Evolutionary conservation across 2,113 vertebrate species (phyloP), one percentile per base, ranked within the genome.

Genomic region (Petromus typicus): DNA sequence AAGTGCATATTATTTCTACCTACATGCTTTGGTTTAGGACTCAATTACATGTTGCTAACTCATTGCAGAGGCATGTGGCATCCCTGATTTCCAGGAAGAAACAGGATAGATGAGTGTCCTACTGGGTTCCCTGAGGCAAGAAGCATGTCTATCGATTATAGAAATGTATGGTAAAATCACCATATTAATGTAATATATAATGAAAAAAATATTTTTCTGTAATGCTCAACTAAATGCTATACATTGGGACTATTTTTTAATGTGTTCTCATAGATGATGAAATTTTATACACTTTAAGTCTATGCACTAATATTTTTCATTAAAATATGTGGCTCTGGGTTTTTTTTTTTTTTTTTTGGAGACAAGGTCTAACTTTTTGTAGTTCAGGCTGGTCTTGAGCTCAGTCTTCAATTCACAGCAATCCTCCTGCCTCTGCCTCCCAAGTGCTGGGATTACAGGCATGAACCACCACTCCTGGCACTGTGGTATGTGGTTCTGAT

Each of bases 151-250:
- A 92, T 32, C 25, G 59, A 32, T 56, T 90, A 79, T 45, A 90
- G 27, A 93, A 84, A 69, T 64, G 8, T 40, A 81, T 89, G 75
- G 64, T 34, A 86, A 54, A 93, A 93, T 86, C 78, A 69, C 73
- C 51, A 32, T 48, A 66, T 40, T 80, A 78, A 34, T 67, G 88
- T 82, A 75, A 96, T 69, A 78, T 91, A 89, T 76, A 91, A 76
- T 94, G 32, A 93, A 90, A 95, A 71, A 51, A 71, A 20, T 54
- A 81, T 82, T 66, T 81, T 17, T 88, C 45, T 86, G 2, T 56
- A 16, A 8, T 30, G n/a, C 40, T 79, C 43, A 96, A 27, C 59
- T 86, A 66, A 85, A 91, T 64, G 80, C 40, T 76, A 92, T 95
- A 81, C 48, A 66, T 32, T 59, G 16, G 30, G 43, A 22, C 18